Evolutionary conservation across 2,113 vertebrate species (phyloP), one percentile per base, ranked within the genome.

Genomic region (Polypterus bichir): DNA sequence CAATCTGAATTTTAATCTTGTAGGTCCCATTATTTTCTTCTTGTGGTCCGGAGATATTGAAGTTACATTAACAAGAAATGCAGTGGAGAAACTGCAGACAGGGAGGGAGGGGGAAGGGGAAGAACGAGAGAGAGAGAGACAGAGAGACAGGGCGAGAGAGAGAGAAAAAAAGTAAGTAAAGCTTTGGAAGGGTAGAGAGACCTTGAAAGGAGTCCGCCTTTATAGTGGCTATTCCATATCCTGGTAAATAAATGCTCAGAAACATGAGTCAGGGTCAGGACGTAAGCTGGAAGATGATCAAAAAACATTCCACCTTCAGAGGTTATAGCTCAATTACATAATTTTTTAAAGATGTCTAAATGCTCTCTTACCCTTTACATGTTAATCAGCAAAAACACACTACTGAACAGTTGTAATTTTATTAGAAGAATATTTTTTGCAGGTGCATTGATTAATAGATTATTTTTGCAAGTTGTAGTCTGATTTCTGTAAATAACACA

Each of bases 211-310:
- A 49, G 54, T 7, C 5, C 49, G 66, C 48, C 67, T 68, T 63
- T 65, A 68, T 65, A 64, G 59, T 3, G 47, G 47, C 57, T 57
- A 4, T 44, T 27, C 53, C 60, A 60, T 63, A 55, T 62, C 53
- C 57, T 55, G 49, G 2, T 48, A 59, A 49, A 67, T 59, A n/a
- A 45, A 61, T 62, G 64, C 54, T 7, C 4, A 7, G 70, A 62
- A 67, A 62, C 2, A 2, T 49, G 60, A 62, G 69, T 59, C 6
- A 56, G 49, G 53, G 5, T 61, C 51, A 54, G 44, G 48, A 27
- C 3, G 45, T 9, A 52, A 11, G 48, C 64, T 46, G 60, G 6
- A 44, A 7, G 47, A 49, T 46, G 11, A 9, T 47, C 27, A 54
- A n/a, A 27, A 57, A 9, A 44, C 59, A 8, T 11, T 47, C 11